Evolutionary conservation across 2,113 vertebrate genomes (phyloP), one percentile per base, ranked within the genome.

Genomic region (Egretta garzetta): DNA sequence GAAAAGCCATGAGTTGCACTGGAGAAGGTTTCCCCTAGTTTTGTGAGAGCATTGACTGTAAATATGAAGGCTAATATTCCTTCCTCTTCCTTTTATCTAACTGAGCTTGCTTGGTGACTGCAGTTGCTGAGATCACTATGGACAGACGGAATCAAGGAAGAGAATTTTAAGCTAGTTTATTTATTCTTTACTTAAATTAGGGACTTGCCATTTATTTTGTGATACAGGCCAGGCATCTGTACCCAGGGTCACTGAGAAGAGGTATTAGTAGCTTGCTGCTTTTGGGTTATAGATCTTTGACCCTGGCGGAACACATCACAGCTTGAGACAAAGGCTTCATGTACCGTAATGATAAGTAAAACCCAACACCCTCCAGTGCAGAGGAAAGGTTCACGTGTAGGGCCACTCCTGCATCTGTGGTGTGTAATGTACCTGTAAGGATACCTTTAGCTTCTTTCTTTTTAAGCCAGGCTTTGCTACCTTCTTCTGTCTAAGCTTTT

Each of bases 291-390:
- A 30, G 37, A 7, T 74, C 79, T 67, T 43, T 2, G 7, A 43
- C 7, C n/a, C 71, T 93, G 68, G 64, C 72, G 77, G n/a, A 88
- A 52, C 80, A 52, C 27, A 7, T 33, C 56, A 8, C 41, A 87
- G 76, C 59, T 88, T 80, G 37, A 75, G 79, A 9, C 30, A 32
- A 55, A 28, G 66, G 60, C 14, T 87, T 59, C 8, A 3, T 53
- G 35, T 72, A 0, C 33, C 13, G 0, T 4, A 27, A n/a, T 1
- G 3, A 13, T 8, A 16, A 23, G 28, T 16, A 37, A 27, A 5
- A 30, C 8, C 27, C 5, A 53, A 3, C 4, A 0, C 41, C 64
- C 32, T 41, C 19, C 56, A n/a, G 24, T 10, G 66, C 66, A 33
- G 50, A 15, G 41, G 52, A 37, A 12, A 2, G 0, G 26, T 33